A percentile compares a stretch with the other conserved stretches of the same genome.
Evolutionary conservation across 2,888 invertebrate species (phyloP).

Genomic region (Anarsia innoxiella): DNA sequence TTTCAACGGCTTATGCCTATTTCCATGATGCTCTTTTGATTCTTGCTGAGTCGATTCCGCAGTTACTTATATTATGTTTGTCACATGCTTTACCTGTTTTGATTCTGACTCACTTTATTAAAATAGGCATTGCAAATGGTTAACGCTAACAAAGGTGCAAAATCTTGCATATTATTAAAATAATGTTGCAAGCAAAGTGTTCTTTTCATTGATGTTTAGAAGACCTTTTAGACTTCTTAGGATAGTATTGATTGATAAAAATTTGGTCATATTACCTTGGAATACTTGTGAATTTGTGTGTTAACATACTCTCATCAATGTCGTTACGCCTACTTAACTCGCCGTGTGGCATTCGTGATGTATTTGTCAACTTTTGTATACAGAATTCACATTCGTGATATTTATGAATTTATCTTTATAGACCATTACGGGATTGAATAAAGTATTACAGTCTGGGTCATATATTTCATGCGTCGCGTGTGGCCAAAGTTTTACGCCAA

Average conservation of each 20-base stretch:
- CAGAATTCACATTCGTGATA: not conserved
- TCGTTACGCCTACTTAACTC: conserved; percentile 21
- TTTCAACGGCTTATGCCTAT: conserved; percentile 12
- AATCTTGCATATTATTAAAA: too few relatives aligned
- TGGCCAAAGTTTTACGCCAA: too few relatives aligned
- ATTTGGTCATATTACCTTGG: conserved; percentile 10
- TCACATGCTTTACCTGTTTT: too few relatives aligned
- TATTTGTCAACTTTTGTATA: not conserved
- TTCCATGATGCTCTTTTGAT: conserved; percentile 39
- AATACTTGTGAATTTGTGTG: conserved; percentile 10
- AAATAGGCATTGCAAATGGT: too few relatives aligned
- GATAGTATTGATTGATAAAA: not conserved
- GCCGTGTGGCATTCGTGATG: not conserved
- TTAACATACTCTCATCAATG: conserved; percentile 16
- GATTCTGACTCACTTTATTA: too few relatives aligned
- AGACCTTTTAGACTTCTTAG: too few relatives aligned
- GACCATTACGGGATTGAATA: conserved; percentile 5
- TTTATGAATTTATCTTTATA: conserved; percentile 6
- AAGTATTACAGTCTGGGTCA: conserved; percentile 23
- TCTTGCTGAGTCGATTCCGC: too few relatives aligned
- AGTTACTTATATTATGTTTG: too few relatives aligned
- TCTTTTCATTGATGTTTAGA: too few relatives aligned
- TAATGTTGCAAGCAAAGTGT: too few relatives aligned
- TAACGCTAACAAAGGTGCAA: too few relatives aligned
- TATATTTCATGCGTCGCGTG: conserved; percentile 32